A percentile compares a stretch with the other conserved stretches of the same genome.
Conservation (phyloP, 2,113 vertebrate species). For the Amphiprion percula region DNA sequence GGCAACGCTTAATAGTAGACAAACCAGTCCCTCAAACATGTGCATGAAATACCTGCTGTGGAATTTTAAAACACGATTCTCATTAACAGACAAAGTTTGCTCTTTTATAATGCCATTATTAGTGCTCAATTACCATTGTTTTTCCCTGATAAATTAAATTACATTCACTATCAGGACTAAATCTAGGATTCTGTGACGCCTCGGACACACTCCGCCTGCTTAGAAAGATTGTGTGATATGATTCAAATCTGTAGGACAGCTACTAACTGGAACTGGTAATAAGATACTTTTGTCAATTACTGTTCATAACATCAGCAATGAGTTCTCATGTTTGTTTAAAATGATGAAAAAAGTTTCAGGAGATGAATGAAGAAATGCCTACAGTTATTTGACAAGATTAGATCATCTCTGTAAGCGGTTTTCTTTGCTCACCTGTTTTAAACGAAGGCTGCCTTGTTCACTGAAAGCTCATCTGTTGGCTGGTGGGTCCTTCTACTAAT, state of each 20-base stretch:
- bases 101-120: too few relatives aligned
- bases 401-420: background rate
- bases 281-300: background rate
- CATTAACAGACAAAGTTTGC: too few relatives aligned
- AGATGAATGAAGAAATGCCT: background rate
- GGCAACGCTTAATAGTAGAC: too few relatives aligned
- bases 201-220: too few relatives aligned
- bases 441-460: conserved; percentile 2
- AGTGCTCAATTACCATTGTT: too few relatives aligned
- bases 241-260: background rate
- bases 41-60: too few relatives aligned
- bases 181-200: too few relatives aligned
- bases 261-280: background rate
- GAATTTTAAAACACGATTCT: too few relatives aligned
- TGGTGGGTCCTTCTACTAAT: background rate
- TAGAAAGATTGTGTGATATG: background rate
- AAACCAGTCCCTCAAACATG: too few relatives aligned
- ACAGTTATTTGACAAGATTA: background rate
- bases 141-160: too few relatives aligned
- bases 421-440: conserved; percentile 51
- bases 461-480: background rate
- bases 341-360: background rate
- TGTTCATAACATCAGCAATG: background rate
- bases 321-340: background rate
- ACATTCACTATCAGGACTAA: too few relatives aligned